phyloP scores from a whole-genome alignment of 2,888 invertebrate species.

The Podabrus alpinus region DNA sequence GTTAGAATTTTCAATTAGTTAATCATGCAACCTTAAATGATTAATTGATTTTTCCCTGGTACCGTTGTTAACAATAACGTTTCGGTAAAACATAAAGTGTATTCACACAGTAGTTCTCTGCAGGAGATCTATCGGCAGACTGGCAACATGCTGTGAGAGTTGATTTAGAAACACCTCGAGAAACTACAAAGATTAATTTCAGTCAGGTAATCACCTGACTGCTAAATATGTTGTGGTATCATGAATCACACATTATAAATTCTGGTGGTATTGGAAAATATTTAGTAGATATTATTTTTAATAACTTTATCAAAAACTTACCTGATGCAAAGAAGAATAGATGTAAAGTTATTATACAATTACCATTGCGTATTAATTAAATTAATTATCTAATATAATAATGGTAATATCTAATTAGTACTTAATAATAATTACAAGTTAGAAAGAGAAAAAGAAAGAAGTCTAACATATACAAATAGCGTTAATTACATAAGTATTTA shows the following conservation, averaged over 20 bases:
- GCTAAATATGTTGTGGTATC: background rate
- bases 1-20: background rate
- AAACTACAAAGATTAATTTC: slow-evolving; percentile 8
- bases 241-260: background rate
- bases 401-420: too few relatives aligned
- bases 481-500: too few relatives aligned
- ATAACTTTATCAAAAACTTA: too few relatives aligned
- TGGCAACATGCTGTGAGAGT: slow-evolving; percentile 10
- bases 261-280: background rate
- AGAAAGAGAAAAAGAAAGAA: too few relatives aligned
- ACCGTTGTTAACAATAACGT: background rate
- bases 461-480: too few relatives aligned
- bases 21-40: background rate
- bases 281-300: background rate
- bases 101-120: slow-evolving; percentile 16
- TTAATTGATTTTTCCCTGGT: background rate
- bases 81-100: background rate
- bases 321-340: too few relatives aligned
- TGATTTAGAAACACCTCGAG: slow-evolving; percentile 12
- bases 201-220: background rate
- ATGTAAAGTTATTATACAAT: too few relatives aligned
- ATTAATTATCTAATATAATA: too few relatives aligned
- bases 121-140: slow-evolving; percentile 10
- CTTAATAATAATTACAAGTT: too few relatives aligned
- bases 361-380: too few relatives aligned